Percentiles rank a stretch among this genome's conserved stretches.
Evolutionary conservation across 1,140 invertebrate species (phyloP).

Genomic region (Harlomillsia oculata): DNA sequence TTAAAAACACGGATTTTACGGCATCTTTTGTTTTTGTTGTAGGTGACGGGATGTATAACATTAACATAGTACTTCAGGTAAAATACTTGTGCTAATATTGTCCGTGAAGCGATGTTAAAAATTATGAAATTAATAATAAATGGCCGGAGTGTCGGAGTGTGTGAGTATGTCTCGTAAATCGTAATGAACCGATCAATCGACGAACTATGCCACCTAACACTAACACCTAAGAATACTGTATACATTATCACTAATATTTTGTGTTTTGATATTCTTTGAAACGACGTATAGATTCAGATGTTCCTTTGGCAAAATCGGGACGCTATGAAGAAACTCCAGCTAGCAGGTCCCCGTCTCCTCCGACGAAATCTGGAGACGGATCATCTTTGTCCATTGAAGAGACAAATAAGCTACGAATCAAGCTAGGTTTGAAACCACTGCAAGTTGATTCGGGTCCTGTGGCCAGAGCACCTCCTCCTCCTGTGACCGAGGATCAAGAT

Average conservation of each 20-base stretch:
- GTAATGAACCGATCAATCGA: not conserved
- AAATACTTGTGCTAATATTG: not conserved
- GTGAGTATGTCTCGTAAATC: too few species aligned
- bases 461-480: slow-evolving; percentile 1
- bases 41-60: slow-evolving; percentile 5
- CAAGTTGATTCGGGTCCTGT: slow-evolving; percentile 50
- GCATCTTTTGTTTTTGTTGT: slow-evolving; percentile 1
- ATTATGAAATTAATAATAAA: not conserved
- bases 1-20: not conserved
- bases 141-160: not conserved
- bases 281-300: slow-evolving; percentile 28
- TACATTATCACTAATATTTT: not conserved
- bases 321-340: slow-evolving; percentile 3
- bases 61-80: not conserved
- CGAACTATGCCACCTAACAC: not conserved
- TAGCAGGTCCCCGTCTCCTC: slow-evolving; percentile 19
- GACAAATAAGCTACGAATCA: slow-evolving; percentile 82
- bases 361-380: slow-evolving; percentile 32
- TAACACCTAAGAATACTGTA: not conserved
- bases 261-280: slow-evolving; percentile 6
- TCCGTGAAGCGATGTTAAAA: slow-evolving; percentile 11
- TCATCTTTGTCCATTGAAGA: slow-evolving; percentile 68
- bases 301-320: slow-evolving; percentile 11
- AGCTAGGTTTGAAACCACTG: slow-evolving; percentile 86
- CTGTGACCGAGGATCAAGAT: slow-evolving; percentile 24